A percentile compares a stretch with the other conserved stretches of the same genome.
Evolutionary conservation across 1,140 invertebrate genomes (phyloP).

Genomic region (Leptopilina boulardi): DNA sequence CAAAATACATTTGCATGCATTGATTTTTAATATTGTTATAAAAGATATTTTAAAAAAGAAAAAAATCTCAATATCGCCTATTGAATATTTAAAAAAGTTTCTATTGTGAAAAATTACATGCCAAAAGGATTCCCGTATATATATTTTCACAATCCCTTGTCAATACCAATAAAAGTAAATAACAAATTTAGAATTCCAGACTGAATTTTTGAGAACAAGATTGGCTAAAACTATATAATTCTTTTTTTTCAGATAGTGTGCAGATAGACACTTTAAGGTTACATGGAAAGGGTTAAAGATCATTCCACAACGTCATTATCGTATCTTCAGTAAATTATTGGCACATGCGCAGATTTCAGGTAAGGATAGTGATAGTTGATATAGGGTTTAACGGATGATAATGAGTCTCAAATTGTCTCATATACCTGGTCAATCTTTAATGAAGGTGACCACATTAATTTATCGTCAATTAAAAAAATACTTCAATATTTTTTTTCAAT

Average conservation of each 20-base stretch:
- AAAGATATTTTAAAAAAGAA: no score
- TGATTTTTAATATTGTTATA: no score
- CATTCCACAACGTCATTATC: neutral
- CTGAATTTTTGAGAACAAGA: no score
- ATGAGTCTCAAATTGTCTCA: conserved; percentile 20
- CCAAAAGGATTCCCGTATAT: neutral
- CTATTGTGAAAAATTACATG: neutral
- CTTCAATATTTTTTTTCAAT: neutral
- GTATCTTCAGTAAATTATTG: conserved; percentile 12
- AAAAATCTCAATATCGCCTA: neutral
- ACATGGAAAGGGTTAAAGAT: neutral
- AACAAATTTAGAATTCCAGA: neutral
- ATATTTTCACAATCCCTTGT: conserved; percentile 11
- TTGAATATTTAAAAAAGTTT: neutral
- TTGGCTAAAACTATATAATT: no score
- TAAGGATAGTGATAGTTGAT: neutral
- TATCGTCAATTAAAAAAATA: neutral
- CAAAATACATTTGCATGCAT: no score
- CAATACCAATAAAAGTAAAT: neutral
- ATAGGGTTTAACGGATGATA: neutral
- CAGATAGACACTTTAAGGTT: neutral
- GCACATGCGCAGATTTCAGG: neutral
- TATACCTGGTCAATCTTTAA: neutral
- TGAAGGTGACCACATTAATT: neutral
- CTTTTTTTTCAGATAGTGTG: neutral